Evolutionary conservation across 1,140 invertebrate species (phyloP).

Genomic region (Micrasema minimum): DNA sequence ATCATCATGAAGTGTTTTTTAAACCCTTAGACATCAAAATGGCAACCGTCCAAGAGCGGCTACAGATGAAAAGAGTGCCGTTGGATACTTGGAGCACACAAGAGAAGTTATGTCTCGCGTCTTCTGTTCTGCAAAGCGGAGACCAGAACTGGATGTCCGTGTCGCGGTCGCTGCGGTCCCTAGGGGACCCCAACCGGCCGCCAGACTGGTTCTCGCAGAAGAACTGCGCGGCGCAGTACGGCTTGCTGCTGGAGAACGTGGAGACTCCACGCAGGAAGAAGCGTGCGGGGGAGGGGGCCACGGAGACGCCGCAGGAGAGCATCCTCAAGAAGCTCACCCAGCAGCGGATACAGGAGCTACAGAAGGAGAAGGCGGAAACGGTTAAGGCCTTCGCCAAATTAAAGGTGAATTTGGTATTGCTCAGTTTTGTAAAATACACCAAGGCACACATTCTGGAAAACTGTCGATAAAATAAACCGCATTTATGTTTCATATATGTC

Average conservation of each 20-base stretch:
- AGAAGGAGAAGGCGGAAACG: slow-evolving; percentile 75
- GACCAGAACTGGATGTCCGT: slow-evolving; percentile 97
- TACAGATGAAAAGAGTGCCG: slow-evolving; percentile 76
- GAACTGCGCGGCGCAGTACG: slow-evolving; percentile 90
- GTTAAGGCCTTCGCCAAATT: slow-evolving; percentile 78
- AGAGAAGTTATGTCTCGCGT: slow-evolving; percentile 87
- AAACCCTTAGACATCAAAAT: slow-evolving; percentile 54
- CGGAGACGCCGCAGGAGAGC: slow-evolving; percentile 82
- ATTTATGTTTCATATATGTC: no score
- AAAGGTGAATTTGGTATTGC: slow-evolving; percentile 69
- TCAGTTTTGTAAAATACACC: no score
- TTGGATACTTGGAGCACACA: slow-evolving; percentile 85
- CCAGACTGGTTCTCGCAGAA: slow-evolving; percentile 93
- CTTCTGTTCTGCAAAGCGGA: slow-evolving; percentile 86
- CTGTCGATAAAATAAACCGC: no score
- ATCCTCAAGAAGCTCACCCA: slow-evolving; percentile 82
- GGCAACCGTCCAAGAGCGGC: slow-evolving; percentile 69
- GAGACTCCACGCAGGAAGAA: slow-evolving; percentile 91
- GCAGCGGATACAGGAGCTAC: slow-evolving; percentile 82
- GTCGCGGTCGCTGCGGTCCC: slow-evolving; percentile 78
- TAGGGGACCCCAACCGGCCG: slow-evolving; percentile 78
- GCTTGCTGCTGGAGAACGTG: slow-evolving; percentile 82
- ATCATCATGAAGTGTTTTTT: not conserved
- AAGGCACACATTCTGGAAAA: no score
- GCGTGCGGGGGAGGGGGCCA: slow-evolving; percentile 71